These are phyloP conservation scores for Neomicropteryx cornuta DNA, from an alignment of 1,140 invertebrate genomes.

Conservation along the genomic window DNA sequence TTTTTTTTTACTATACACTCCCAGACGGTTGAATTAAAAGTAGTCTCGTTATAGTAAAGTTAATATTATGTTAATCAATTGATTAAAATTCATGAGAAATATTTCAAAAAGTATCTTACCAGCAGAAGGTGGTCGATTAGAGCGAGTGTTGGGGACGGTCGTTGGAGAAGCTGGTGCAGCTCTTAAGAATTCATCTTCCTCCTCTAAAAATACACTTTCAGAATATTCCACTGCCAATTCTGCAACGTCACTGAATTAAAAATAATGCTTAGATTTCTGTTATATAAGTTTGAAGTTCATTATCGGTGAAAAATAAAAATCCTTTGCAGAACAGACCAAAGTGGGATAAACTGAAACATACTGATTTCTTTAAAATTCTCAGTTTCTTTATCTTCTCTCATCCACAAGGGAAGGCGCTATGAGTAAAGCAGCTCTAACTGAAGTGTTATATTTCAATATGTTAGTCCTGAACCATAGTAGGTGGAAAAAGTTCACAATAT, in stretches of 20 bases:
- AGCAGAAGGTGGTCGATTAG: constrained; percentile 52
- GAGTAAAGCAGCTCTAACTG: constrained; percentile 7
- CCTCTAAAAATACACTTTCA: constrained; percentile 41
- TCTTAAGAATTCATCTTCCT: constrained; percentile 45
- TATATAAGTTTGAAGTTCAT: not conserved
- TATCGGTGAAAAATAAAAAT: constrained; percentile 5
- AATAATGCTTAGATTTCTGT: not conserved
- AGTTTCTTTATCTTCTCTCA: constrained; percentile 4
- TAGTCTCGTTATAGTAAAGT: not conserved
- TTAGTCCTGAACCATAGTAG: no score
- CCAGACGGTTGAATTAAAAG: no score
- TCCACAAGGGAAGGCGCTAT: constrained; percentile 4
- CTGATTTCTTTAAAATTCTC: not conserved
- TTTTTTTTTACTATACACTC: no score
- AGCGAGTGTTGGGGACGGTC: constrained; percentile 51
- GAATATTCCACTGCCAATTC: constrained; percentile 46
- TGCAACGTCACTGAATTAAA: constrained; percentile 36
- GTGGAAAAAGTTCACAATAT: constrained; percentile 4
- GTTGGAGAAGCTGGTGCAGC: constrained; percentile 44
- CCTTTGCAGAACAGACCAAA: no score
- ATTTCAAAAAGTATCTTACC: constrained; percentile 30
- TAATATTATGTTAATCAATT: not conserved
- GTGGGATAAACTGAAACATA: constrained; percentile 1
- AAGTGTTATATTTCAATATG: no score
- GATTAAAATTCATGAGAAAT: not conserved